Percentiles rank a stretch among this genome's conserved stretches.
Evolutionary conservation across 2,797 vertebrate species (phyloP).

Genomic region (Furcifer pardalis): DNA sequence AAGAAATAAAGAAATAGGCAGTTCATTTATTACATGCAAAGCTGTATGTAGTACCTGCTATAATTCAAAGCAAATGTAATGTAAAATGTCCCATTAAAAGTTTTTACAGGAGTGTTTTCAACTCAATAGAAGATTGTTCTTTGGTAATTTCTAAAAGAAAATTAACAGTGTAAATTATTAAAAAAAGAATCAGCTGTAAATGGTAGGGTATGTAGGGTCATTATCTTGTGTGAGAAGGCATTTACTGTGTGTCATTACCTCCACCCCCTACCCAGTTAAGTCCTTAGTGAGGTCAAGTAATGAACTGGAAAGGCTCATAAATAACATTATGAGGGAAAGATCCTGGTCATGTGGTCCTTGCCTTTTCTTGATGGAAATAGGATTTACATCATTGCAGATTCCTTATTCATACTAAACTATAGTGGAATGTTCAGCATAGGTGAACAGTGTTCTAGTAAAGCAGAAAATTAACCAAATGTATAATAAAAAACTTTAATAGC

Average conservation of each 20-base stretch:
- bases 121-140: background rate
- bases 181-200: background rate
- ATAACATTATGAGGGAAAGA: background rate
- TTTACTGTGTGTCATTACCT: background rate
- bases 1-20: slow-evolving; percentile 10
- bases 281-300: background rate
- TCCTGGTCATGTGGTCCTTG: background rate
- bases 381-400: background rate
- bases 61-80: background rate
- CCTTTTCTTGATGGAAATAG: background rate
- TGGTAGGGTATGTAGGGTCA: background rate
- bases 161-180: background rate
- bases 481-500: background rate
- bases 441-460: background rate
- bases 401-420: background rate
- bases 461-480: background rate
- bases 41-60: background rate
- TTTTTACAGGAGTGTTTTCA: background rate
- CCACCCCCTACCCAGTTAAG: background rate
- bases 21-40: slow-evolving; percentile 37
- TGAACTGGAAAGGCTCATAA: background rate
- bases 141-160: background rate
- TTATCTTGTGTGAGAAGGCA: background rate
- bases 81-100: background rate
- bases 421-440: background rate